Evolutionary conservation across 2,113 vertebrate genomes (phyloP), one percentile per base, ranked within the genome.

Genomic region (Salminus brasiliensis): DNA sequence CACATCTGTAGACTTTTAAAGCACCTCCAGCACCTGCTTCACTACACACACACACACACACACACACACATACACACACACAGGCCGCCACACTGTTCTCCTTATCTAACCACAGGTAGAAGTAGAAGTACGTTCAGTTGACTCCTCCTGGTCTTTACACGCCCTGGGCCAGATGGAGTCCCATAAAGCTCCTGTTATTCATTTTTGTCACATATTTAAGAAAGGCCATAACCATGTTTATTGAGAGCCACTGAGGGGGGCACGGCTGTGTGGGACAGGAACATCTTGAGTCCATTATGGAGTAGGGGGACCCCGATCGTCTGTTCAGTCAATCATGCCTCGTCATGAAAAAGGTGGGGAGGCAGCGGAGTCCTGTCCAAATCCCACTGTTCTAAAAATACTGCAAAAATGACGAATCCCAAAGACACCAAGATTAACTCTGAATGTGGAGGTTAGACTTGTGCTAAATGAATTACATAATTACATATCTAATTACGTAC

Each of bases 281-380:
- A 92, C 93, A 93, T 93, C 90, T 93, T 93, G 92, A 89, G 90
- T 92, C 90, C 88, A 93, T 93, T 94, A 92, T 15, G 57, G 62
- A 69, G 63, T 80, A 57, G 66, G 80, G 70, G 65, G 30, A 76
- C 67, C 43, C 80, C 74, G 68, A 77, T 84, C 73, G 76, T 86
- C 83, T 83, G 79, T 60, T 65, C 72, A 67, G 67, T 72, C 70
- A 78, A 84, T 86, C 83, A 81, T 30, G 21, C 1, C 16, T 4
- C 47, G 30, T 18, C 32, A 43, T 39, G 16, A 8, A 59, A 45
- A 60, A 43, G 71, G 53, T 41, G 53, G 39, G 23, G 16, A 2
- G 18, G 41, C 1, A 23, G 27, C 1, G 72, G 36, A 45, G 72
- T 13, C 3, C 34, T 29, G 71, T 49, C 18, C 12, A 74, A 53